Percentiles rank a stretch among this genome's conserved stretches.
Evolutionary conservation across 2,797 vertebrate species (phyloP).

Genomic region (Coreius guichenoti): DNA sequence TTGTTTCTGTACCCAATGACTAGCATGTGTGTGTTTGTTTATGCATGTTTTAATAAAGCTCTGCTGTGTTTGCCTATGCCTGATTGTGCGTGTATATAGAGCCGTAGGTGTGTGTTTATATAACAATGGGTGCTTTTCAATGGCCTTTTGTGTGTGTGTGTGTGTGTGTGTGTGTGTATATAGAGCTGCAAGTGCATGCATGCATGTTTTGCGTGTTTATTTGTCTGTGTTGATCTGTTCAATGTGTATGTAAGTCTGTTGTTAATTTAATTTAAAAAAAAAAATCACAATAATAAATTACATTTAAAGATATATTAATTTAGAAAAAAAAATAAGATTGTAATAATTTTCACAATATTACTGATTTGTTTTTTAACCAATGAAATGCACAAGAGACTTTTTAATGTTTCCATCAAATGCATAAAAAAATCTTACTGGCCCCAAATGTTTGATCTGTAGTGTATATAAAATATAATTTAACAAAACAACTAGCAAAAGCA

Average conservation of each 20-base stretch:
- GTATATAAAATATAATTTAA: neutral
- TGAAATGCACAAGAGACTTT: neutral
- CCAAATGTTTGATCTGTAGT: neutral
- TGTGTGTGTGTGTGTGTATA: neutral
- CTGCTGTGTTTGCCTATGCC: slow-evolving; percentile 12
- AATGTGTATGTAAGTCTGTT: neutral
- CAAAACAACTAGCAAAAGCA: too few species aligned
- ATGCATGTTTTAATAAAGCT: slow-evolving; percentile 1
- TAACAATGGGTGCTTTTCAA: neutral
- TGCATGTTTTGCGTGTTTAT: neutral
- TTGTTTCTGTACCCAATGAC: neutral
- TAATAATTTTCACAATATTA: neutral
- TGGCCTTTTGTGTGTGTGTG: neutral
- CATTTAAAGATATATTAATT: neutral
- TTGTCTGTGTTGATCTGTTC: neutral
- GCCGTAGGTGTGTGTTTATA: slow-evolving; percentile 14
- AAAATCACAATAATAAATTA: neutral
- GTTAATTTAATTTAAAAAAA: neutral
- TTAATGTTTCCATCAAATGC: neutral
- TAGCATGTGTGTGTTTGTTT: slow-evolving; percentile 28
- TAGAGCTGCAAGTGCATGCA: slow-evolving; percentile 12
- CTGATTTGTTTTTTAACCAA: neutral
- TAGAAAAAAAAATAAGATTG: neutral
- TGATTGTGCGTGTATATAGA: neutral
- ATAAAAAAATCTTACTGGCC: neutral